Evolutionary conservation across 2,113 vertebrate species (phyloP), one percentile per base, ranked within the genome.

Genomic region (Strigops habroptila): DNA sequence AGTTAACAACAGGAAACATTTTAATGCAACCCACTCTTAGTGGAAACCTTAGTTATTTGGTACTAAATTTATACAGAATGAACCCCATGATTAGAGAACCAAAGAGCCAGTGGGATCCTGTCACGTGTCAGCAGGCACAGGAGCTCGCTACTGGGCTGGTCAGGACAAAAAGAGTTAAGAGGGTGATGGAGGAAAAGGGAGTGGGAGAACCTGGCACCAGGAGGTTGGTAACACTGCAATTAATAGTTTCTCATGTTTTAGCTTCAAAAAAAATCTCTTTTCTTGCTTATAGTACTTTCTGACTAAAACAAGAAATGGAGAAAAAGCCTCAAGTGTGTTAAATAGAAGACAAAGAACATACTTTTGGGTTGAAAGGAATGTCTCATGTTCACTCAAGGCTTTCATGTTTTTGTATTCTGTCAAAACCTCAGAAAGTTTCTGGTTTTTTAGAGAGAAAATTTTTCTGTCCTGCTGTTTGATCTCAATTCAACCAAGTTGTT

Each of bases 81-180:
- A 67, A 65, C 30, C 12, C 17, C 8, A 8, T 55, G 49, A 60
- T 75, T 49, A 46, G 9, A 65, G 41, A 87, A 55, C 44, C 75
- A 31, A 63, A 44, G 46, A 33, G 62, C 44, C 10, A 7, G 6
- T 18, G 28, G 18, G 78, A 39, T 65, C 44, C 73, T 49, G 44
- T 18, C 31, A 9, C 0, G 0, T 10, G 25, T 22, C 43, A 62
- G 30, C 18, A 37, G 55, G 31, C 23, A 30, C 3, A 24, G 0
- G 0, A 53, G 39, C 49, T 78, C 65, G 25, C 14, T n/a, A 44
- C 23, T 79, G 7, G 5, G 49, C 78, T 75, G 67, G 21, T 41
- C 55, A 71, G 74, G 46, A 62, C 57, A 62, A 41, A 44, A 60
- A 31, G 48, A 18, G 12, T 8, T 3, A 33, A 33, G 43, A n/a